A percentile compares a stretch with the other conserved stretches of the same genome.
phyloP scores from a whole-genome alignment of 2,888 invertebrate species.

The Archips crataeganus region DNA sequence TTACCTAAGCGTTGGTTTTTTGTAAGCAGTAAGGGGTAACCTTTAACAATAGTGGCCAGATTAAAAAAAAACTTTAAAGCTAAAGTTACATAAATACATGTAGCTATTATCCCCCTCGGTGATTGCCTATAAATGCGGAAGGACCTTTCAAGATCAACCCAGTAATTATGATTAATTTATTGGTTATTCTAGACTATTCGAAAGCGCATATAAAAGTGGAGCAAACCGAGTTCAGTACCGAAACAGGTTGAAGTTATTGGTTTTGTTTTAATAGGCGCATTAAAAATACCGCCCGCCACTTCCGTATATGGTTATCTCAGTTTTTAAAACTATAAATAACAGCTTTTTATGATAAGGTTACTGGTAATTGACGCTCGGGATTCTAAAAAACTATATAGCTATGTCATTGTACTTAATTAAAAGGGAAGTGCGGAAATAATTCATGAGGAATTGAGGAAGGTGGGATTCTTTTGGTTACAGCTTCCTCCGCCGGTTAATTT shows the following conservation, averaged over 20 bases:
- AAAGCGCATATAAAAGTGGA: constrained; percentile 31
- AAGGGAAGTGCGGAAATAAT: too few species aligned
- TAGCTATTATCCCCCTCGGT: not conserved
- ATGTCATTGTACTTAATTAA: too few species aligned
- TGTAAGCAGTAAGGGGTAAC: not conserved
- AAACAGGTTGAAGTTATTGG: constrained; percentile 31
- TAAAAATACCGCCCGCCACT: constrained; percentile 15
- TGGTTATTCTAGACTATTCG: constrained; percentile 31
- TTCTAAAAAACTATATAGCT: not conserved
- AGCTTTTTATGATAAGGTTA: constrained; percentile 2
- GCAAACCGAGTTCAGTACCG: constrained; percentile 23
- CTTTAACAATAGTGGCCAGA: too few species aligned
- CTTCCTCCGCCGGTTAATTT: too few species aligned
- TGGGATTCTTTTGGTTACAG: too few species aligned
- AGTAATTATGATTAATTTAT: constrained; percentile 23
- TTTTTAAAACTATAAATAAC: constrained; percentile 2
- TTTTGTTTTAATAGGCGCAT: constrained; percentile 29
- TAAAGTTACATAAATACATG: not conserved
- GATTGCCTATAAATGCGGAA: not conserved
- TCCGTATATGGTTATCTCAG: constrained; percentile 36
- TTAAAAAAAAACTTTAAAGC: too few species aligned
- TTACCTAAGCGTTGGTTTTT: not conserved
- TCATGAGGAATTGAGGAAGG: too few species aligned
- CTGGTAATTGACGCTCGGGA: not conserved
- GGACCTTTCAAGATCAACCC: not conserved